Percentiles rank a stretch among this genome's conserved stretches.
Evolutionary conservation across 2,113 vertebrate genomes (phyloP).

Genomic region (Poeciliopsis occidentalis): DNA sequence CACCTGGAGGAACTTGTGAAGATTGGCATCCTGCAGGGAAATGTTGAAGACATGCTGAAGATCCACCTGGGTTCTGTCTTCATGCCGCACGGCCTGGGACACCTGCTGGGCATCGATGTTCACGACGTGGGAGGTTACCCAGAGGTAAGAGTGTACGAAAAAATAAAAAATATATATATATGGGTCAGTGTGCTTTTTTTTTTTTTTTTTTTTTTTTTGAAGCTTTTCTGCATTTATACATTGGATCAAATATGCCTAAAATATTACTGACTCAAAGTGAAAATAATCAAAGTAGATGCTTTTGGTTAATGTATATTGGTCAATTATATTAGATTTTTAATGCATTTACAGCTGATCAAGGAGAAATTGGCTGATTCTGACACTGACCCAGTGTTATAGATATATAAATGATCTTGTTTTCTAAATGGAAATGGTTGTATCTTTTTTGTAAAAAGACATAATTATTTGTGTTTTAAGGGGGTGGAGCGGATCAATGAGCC

Average conservation of each 20-base stretch:
- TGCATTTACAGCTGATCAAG: too few relatives aligned
- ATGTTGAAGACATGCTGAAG: slow-evolving; percentile 91
- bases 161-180: too few relatives aligned
- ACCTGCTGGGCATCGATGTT: slow-evolving; percentile 95
- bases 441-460: neutral
- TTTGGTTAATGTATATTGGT: neutral
- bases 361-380: too few relatives aligned
- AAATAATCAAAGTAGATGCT: neutral
- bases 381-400: too few relatives aligned
- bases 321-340: neutral
- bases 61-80: slow-evolving; percentile 91
- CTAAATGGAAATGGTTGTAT: neutral
- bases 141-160: slow-evolving; percentile 77
- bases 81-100: slow-evolving; percentile 97
- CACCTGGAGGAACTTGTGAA: slow-evolving; percentile 92
- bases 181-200: too few relatives aligned
- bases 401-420: neutral
- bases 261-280: neutral
- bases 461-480: slow-evolving; percentile 77
- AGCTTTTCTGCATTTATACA: too few relatives aligned
- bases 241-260: too few relatives aligned
- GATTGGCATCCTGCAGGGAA: slow-evolving; percentile 86
- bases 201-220: too few relatives aligned
- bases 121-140: slow-evolving; percentile 98
- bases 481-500: slow-evolving; percentile 84